Percentiles rank a stretch among this genome's conserved stretches.
Conservation (phyloP, 2,888 invertebrate species). For the Nemoura dubitans region DNA sequence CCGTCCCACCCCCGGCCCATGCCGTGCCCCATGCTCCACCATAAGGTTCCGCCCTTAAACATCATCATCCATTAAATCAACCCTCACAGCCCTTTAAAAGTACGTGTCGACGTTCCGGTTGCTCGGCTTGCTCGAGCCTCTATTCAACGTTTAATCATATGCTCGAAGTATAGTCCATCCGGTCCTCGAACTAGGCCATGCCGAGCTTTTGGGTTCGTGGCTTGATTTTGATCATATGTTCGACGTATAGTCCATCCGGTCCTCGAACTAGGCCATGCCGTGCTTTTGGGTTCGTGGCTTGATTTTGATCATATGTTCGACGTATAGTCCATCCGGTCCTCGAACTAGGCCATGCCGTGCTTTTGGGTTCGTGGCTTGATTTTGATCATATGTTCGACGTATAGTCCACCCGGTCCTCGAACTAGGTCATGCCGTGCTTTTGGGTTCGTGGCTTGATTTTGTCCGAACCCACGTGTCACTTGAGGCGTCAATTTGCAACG, state of each 20-base stretch:
- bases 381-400: not conserved
- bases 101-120: constrained; percentile 43
- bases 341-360: not conserved
- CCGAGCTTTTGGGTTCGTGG: not conserved
- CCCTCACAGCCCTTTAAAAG: constrained; percentile 44
- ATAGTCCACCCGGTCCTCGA: not conserved
- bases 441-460: no score
- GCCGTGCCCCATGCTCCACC: not conserved
- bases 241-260: not conserved
- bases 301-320: not conserved
- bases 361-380: no score
- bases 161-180: not conserved
- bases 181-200: not conserved
- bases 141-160: constrained; percentile 15
- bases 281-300: no score
- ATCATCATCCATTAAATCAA: constrained; percentile 47
- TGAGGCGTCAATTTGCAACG: no score
- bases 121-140: constrained; percentile 44
- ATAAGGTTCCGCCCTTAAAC: constrained; percentile 32
- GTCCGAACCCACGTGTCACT: no score
- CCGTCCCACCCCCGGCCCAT: not conserved
- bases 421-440: not conserved
- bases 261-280: not conserved
- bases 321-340: not conserved
- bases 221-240: not conserved